phyloP scores from a whole-genome alignment of 2,888 invertebrate species.

The Autographa pulchrina region DNA sequence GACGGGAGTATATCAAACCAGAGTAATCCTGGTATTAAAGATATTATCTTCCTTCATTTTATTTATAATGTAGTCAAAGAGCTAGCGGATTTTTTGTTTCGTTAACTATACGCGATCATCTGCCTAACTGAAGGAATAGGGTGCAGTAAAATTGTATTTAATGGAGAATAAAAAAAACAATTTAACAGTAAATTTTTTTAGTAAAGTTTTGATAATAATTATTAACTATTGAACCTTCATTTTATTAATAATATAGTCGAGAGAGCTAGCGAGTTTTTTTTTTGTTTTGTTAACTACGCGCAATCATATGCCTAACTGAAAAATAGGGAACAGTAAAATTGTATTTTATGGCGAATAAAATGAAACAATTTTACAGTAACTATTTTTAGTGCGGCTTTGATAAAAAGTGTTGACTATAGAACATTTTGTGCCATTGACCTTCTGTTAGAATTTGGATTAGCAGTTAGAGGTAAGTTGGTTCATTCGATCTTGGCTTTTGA shows the following conservation, averaged over 20 bases:
- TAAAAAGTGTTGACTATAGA: constrained; percentile 28
- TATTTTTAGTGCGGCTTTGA: constrained; percentile 32
- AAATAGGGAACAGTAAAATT: constrained; percentile 3
- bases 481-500: constrained; percentile 40
- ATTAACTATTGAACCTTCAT: neutral
- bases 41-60: neutral
- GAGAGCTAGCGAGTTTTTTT: neutral
- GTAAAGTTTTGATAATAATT: no score
- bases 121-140: constrained; percentile 2
- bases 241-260: neutral
- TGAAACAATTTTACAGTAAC: neutral
- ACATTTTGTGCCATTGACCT: constrained; percentile 45
- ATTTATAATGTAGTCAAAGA: neutral
- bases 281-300: neutral
- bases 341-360: constrained; percentile 36
- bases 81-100: neutral
- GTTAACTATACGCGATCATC: constrained; percentile 9
- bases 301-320: constrained; percentile 8
- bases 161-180: no score
- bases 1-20: constrained; percentile 41
- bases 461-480: constrained; percentile 32
- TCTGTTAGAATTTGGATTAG: constrained; percentile 19
- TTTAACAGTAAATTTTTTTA: no score
- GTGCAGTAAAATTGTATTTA: no score
- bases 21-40: neutral